Conservation (phyloP, 2,797 vertebrate species). For the Discoglossus pictus region DNA sequence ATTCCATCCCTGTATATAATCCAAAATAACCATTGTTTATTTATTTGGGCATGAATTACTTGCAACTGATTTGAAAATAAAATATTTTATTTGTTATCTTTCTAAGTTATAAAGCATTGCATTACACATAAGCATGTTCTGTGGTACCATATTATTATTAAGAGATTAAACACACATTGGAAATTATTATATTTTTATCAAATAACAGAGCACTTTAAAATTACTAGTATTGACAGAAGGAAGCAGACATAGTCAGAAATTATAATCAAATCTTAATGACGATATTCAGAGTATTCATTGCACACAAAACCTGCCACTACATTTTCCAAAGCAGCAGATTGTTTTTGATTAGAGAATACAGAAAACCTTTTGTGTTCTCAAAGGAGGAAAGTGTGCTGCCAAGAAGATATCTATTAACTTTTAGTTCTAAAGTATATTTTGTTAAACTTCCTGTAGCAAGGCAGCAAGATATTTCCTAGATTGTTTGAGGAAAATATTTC, state of each 20-base stretch:
- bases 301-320: constrained; percentile 16
- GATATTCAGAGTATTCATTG: constrained; percentile 27
- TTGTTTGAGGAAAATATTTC: no score
- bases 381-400: constrained; percentile 34
- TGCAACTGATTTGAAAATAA: no score
- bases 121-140: no score
- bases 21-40: no score
- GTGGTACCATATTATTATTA: no score
- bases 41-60: no score
- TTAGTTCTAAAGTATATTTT: constrained; percentile 19
- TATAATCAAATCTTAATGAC: constrained; percentile 34
- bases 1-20: no score
- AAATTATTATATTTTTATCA: no score
- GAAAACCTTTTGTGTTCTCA: constrained; percentile 27
- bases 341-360: constrained; percentile 31
- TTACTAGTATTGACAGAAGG: constrained; percentile 6
- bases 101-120: no score
- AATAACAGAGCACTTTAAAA: no score
- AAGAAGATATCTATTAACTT: constrained; percentile 31
- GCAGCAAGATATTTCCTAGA: constrained; percentile 7
- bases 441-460: constrained; percentile 15
- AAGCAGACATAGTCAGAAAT: constrained; percentile 13
- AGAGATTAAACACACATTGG: no score
- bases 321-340: constrained; percentile 27
- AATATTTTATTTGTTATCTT: no score